phyloP scores from a whole-genome alignment of 2,113 vertebrate species.

The Boleophthalmus pectinirostris region DNA sequence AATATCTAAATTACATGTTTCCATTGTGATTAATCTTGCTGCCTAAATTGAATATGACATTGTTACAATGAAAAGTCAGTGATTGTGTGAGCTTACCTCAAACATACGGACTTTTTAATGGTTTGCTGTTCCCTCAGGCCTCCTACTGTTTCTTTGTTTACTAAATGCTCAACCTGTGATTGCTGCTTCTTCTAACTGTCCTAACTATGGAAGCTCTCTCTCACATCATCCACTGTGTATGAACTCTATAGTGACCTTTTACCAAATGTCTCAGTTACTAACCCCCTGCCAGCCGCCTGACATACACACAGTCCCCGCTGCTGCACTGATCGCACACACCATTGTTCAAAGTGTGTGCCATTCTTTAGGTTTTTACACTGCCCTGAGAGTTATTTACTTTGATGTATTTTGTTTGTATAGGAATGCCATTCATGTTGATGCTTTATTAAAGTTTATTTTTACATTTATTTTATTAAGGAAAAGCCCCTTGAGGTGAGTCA shows the following conservation, averaged over 20 bases:
- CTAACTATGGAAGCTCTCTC: constrained; percentile 30
- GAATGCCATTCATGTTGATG: neutral
- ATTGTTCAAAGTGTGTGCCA: neutral
- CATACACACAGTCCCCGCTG: constrained; percentile 53
- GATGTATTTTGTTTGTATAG: neutral
- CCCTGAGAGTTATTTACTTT: neutral
- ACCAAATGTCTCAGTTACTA: constrained; percentile 52
- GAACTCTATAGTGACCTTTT: constrained; percentile 66
- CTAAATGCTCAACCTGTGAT: constrained; percentile 9
- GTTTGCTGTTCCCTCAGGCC: neutral
- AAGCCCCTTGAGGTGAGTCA: too few relatives aligned
- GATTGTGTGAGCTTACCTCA: neutral
- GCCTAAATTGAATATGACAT: neutral
- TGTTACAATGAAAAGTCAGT: neutral
- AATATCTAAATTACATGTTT: neutral
- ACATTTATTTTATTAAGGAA: too few relatives aligned
- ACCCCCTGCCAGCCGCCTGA: constrained; percentile 59
- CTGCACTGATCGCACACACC: constrained; percentile 36
- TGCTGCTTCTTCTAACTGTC: constrained; percentile 27
- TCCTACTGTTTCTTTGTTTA: constrained; percentile 21
- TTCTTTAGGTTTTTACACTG: constrained; percentile 6
- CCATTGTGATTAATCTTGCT: neutral
- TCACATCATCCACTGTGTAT: constrained; percentile 42
- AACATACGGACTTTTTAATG: neutral
- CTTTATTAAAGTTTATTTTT: too few relatives aligned